These are phyloP conservation scores for Megaptera novaeangliae DNA, from an alignment of 2,113 vertebrate species.

Conservation along the genomic window DNA sequence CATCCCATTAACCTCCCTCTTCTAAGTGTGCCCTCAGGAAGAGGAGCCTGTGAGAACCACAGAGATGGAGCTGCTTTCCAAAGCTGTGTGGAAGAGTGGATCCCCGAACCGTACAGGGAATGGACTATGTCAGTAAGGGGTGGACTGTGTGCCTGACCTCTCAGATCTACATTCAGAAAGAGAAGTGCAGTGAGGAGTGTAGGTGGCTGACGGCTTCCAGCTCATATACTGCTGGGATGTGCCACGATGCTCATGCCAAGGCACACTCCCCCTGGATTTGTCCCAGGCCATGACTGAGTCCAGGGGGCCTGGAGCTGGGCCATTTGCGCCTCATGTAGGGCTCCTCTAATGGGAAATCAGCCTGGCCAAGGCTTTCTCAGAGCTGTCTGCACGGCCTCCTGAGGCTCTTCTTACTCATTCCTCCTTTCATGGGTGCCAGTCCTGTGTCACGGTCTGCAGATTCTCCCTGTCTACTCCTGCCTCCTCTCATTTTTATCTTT, in stretches of 20 bases:
- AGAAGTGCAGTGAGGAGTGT: not conserved
- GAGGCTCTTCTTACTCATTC: not conserved
- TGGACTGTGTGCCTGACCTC: not conserved
- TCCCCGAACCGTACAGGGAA: not conserved
- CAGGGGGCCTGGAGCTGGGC: too few species aligned
- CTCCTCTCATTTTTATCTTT: not conserved
- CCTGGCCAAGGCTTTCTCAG: not conserved
- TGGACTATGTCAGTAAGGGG: not conserved
- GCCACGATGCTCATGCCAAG: not conserved
- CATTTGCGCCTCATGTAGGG: not conserved
- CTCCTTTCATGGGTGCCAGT: not conserved
- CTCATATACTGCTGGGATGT: not conserved
- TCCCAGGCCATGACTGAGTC: not conserved
- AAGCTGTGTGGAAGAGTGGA: not conserved
- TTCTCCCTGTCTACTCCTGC: not conserved
- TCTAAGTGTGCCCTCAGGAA: not conserved
- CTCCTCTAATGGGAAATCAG: not conserved
- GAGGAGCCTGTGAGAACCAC: not conserved
- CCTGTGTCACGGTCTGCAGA: not conserved
- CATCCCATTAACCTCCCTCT: not conserved
- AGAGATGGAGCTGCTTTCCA: not conserved
- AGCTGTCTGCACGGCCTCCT: not conserved
- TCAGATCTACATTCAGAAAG: not conserved
- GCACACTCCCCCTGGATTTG: not conserved
- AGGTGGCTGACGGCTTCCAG: not conserved